Percentiles rank a stretch among this genome's conserved stretches.
Conservation (phyloP, 2,113 vertebrate species). For the Tragulus kanchil region DNA sequence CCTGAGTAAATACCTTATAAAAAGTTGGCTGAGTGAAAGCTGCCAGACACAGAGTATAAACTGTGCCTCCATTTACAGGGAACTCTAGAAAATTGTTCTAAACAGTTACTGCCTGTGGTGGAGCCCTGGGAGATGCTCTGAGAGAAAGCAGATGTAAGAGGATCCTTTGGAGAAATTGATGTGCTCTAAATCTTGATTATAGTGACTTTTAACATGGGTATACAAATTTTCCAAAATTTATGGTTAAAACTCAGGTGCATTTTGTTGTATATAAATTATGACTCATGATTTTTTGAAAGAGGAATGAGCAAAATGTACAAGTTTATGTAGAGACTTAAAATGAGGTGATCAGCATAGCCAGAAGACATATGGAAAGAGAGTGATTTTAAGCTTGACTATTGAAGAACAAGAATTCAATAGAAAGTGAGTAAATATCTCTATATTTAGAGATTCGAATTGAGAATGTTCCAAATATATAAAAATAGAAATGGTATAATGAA, state of each 20-base stretch:
- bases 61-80: not conserved
- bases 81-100: not conserved
- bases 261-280: not conserved
- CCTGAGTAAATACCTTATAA: not conserved
- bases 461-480: not conserved
- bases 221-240: slow-evolving; percentile 15
- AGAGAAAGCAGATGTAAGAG: not conserved
- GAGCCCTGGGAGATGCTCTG: not conserved
- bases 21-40: not conserved
- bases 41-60: not conserved
- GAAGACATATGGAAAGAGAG: not conserved
- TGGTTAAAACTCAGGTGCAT: not conserved
- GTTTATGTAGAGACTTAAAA: not conserved
- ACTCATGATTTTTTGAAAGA: not conserved
- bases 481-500: not conserved
- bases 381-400: not conserved
- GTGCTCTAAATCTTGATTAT: not conserved
- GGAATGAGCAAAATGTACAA: not conserved
- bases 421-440: not conserved
- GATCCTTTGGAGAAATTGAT: not conserved
- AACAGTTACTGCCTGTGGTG: not conserved
- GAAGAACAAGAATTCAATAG: not conserved
- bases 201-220: not conserved
- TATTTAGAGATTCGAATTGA: not conserved
- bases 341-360: not conserved